phyloP scores from a whole-genome alignment of 2,888 invertebrate species.

The Drosophila imparisetae region DNA sequence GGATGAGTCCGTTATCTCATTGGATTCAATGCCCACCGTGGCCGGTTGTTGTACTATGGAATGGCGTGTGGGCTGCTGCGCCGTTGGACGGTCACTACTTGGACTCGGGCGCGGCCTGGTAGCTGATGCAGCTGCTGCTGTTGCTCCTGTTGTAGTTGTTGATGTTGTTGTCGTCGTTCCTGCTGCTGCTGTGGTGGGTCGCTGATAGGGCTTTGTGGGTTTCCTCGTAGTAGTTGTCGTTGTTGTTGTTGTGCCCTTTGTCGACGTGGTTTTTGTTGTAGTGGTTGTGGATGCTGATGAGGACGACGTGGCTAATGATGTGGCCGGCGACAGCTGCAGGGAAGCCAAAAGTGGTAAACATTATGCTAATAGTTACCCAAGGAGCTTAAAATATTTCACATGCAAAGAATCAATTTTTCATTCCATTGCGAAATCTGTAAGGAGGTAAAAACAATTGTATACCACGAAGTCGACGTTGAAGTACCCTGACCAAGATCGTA shows the following conservation, averaged over 20 bases:
- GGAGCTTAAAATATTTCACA: constrained; percentile 68
- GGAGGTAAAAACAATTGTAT: constrained; percentile 24
- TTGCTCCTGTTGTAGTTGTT: constrained; percentile 58
- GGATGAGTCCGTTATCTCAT: constrained; percentile 82
- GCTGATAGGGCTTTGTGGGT: constrained; percentile 65
- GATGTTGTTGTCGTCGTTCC: constrained; percentile 52
- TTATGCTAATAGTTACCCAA: constrained; percentile 74
- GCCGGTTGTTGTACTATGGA: constrained; percentile 62
- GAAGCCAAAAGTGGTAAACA: constrained; percentile 72
- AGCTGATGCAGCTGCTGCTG: constrained; percentile 64
- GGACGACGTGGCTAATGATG: constrained; percentile 78
- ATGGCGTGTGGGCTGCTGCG: constrained; percentile 60
- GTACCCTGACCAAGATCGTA: constrained; percentile 27
- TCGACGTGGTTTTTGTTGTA: constrained; percentile 65
- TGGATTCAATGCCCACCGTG: constrained; percentile 82
- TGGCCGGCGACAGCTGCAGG: constrained; percentile 76
- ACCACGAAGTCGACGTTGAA: not conserved
- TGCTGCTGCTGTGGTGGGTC: constrained; percentile 59
- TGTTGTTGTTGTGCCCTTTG: constrained; percentile 58
- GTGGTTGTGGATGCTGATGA: constrained; percentile 53
- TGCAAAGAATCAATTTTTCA: constrained; percentile 83
- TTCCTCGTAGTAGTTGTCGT: constrained; percentile 61
- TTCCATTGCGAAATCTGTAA: constrained; percentile 70
- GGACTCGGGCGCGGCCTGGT: constrained; percentile 53
- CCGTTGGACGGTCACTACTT: constrained; percentile 45